Percentiles rank a stretch among this genome's conserved stretches.
Conservation (phyloP, 2,113 vertebrate genomes). For the Oryctolagus cuniculus region DNA sequence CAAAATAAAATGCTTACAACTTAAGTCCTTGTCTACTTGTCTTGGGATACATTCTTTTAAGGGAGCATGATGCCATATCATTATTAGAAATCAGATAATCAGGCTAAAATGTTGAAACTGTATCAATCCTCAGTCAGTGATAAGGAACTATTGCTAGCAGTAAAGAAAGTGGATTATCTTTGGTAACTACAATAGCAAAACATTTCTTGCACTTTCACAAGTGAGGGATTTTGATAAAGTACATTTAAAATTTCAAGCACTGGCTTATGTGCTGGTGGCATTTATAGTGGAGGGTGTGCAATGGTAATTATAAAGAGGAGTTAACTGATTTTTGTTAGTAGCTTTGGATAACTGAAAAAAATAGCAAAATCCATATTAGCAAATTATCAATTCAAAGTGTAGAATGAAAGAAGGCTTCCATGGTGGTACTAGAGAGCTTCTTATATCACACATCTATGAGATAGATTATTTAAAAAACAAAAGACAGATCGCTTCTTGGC, state of each 20-base stretch:
- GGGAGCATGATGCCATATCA: background rate
- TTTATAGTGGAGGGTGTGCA: fast-evolving
- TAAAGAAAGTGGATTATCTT: background rate
- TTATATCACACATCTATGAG: background rate
- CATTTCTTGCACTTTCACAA: background rate
- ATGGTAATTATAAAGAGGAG: background rate
- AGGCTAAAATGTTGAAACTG: background rate
- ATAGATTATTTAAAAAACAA: background rate
- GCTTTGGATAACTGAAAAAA: background rate
- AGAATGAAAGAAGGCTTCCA: background rate
- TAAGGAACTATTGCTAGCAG: background rate
- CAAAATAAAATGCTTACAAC: background rate
- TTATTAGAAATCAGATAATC: background rate
- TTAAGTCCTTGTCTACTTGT: background rate
- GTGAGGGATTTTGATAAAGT: background rate
- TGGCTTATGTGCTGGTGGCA: background rate
- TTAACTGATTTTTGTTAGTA: conserved; percentile 1
- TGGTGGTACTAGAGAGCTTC: background rate
- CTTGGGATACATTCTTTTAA: no score
- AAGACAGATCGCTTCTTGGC: no score
- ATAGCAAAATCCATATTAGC: background rate
- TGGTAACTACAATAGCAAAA: background rate
- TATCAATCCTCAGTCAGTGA: background rate
- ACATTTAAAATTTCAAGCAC: background rate
- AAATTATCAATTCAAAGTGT: background rate